Evolutionary conservation across 2,888 invertebrate genomes (phyloP), one percentile per base, ranked within the genome.

Genomic region (Drosophila niveifrons): DNA sequence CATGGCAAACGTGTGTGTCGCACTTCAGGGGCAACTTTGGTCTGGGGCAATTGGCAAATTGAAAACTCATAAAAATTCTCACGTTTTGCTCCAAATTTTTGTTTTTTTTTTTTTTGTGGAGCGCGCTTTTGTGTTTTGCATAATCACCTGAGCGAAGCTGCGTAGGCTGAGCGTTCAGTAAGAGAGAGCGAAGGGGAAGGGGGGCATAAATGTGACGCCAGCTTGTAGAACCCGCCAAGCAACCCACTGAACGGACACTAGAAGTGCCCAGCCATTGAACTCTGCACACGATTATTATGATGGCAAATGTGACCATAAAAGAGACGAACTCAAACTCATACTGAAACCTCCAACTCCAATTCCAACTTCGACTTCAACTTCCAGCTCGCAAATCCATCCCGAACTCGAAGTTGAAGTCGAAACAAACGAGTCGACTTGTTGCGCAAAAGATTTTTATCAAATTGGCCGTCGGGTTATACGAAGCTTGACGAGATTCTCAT

Each of bases 11-110:
- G 72, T 75, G 82, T 71, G 82, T 80, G 80, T 79, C 80, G 80
- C 80, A 76, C 76, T 82, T 75, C 39, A 47, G 50, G 39, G 64
- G 47, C 69, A 56, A 57, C 50, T 17, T 46, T 39, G 28, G 47
- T 39, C 28, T 39, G 28, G 28, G 51, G 34, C 70, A 75, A 75
- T 74, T 75, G 75, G 67, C 73, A 69, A 78, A 84, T 83, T 80
- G 83, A 75, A 86, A 78, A 83, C 83, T 85, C 83, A 67, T 83
- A 81, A 88, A 73, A 87, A 72, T 69, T 79, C 74, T 87, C 84
- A 85, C 84, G 84, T 89, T 88, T 87, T 87, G 89, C 84, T 87
- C 87, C 72, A 88, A 86, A 88, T 83, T 72, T n/a, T n/a, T n/a
- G n/a, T n/a, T n/a, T n/a, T n/a, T n/a, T n/a, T n/a, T n/a, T 81